Percentiles rank a stretch among this genome's conserved stretches.
phyloP scores from a whole-genome alignment of 2,888 invertebrate genomes.

The Drymonia ruficornis region DNA sequence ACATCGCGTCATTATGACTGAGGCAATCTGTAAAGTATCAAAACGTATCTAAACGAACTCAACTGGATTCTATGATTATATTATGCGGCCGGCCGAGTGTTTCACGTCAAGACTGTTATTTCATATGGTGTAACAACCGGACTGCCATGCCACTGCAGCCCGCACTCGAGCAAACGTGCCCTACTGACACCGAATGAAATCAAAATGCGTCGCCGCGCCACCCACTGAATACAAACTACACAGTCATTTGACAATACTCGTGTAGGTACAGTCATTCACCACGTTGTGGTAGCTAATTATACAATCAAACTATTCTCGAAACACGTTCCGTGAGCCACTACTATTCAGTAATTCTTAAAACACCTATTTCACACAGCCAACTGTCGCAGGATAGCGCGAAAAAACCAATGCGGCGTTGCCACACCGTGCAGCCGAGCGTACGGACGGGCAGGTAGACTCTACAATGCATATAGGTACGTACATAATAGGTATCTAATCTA shows the following conservation, averaged over 20 bases:
- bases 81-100: conserved; percentile 29
- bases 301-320: conserved; percentile 59
- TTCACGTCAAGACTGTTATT: conserved; percentile 50
- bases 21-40: conserved; percentile 51
- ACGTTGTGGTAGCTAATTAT: conserved; percentile 55
- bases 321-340: conserved; percentile 56
- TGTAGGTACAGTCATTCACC: conserved; percentile 51
- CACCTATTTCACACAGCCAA: conserved; percentile 63
- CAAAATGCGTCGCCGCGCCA: conserved; percentile 59
- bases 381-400: conserved; percentile 75
- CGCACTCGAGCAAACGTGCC: conserved; percentile 61
- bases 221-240: conserved; percentile 56
- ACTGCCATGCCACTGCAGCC: conserved; percentile 46
- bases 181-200: conserved; percentile 77
- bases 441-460: conserved; percentile 75
- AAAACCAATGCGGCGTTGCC: conserved; percentile 80
- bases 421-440: conserved; percentile 76
- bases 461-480: conserved; percentile 59
- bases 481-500: conserved; percentile 48
- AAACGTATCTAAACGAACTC: conserved; percentile 24
- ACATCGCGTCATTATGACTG: conserved; percentile 42
- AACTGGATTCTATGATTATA: conserved; percentile 16
- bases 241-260: conserved; percentile 47
- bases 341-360: conserved; percentile 58
- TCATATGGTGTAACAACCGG: conserved; percentile 52